Percentiles rank a stretch among this genome's conserved stretches.
Conservation (phyloP, 2,797 vertebrate genomes). For the Tangara arthus region DNA sequence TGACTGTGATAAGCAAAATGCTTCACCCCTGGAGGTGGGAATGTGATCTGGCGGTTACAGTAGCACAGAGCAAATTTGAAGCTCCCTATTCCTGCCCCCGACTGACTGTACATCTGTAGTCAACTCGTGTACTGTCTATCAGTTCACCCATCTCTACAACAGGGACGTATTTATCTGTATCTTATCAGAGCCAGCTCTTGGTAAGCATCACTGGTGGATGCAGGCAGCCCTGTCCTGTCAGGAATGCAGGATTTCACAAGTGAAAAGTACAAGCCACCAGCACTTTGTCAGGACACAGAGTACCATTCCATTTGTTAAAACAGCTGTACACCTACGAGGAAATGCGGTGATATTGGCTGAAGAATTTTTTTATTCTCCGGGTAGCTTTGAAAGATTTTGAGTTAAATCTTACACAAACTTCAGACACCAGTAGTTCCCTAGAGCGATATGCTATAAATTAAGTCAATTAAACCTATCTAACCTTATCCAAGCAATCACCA, state of each 20-base stretch:
- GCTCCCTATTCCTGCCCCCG: not conserved
- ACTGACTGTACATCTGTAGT: not conserved
- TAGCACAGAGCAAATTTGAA: not conserved
- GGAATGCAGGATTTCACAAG: not conserved
- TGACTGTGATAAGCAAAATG: not conserved
- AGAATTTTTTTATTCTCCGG: not conserved
- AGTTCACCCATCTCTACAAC: not conserved
- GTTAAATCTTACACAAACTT: not conserved
- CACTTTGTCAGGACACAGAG: not conserved
- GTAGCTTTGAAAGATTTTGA: not conserved
- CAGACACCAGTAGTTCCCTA: not conserved
- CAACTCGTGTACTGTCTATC: not conserved
- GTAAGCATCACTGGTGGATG: not conserved
- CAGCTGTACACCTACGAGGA: not conserved
- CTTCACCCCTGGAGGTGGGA: not conserved
- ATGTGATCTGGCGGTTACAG: not conserved
- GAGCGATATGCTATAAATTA: not conserved
- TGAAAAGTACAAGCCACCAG: not conserved
- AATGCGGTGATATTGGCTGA: not conserved
- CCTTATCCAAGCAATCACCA: not conserved
- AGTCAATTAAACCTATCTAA: not conserved
- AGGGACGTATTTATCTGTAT: not conserved
- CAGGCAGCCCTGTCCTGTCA: not conserved
- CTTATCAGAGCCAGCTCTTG: not conserved
- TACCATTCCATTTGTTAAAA: not conserved